phyloP scores from a whole-genome alignment of 1,140 invertebrate genomes.

The Megalopta genalis region DNA sequence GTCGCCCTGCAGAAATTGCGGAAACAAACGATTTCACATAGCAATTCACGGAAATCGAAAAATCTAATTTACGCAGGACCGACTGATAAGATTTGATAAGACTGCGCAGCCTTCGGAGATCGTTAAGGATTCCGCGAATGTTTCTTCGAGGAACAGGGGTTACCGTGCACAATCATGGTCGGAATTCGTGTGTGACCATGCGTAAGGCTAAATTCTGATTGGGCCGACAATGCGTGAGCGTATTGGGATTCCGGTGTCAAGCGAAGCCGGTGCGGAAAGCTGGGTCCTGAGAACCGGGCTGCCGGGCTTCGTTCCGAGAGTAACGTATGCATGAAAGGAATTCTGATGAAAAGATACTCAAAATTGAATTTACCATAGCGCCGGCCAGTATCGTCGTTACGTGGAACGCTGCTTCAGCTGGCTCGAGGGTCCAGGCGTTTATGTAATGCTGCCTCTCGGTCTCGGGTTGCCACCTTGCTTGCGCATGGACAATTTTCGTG shows the following conservation, averaged over 20 bases:
- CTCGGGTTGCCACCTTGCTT: background rate
- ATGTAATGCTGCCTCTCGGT: constrained; percentile 39
- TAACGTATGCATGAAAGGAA: constrained; percentile 44
- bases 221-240: background rate
- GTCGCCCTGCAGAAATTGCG: too few relatives aligned
- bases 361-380: constrained; percentile 57
- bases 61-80: background rate
- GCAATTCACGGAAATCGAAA: too few relatives aligned
- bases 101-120: background rate
- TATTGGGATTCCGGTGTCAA: constrained; percentile 24
- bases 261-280: background rate
- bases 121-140: constrained; percentile 14
- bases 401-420: constrained; percentile 47
- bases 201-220: constrained; percentile 25
- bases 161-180: background rate
- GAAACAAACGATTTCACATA: too few relatives aligned
- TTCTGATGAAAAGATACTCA: constrained; percentile 54
- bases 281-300: background rate
- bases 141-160: constrained; percentile 14
- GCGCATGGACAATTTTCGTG: constrained; percentile 33
- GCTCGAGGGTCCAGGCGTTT: constrained; percentile 47
- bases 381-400: constrained; percentile 35
- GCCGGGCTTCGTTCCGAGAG: background rate
- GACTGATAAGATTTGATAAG: constrained; percentile 2
- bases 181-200: constrained; percentile 34